Evolutionary conservation across 2,797 vertebrate genomes (phyloP), one percentile per base, ranked within the genome.

Genomic region (Phalloptychus januarius): DNA sequence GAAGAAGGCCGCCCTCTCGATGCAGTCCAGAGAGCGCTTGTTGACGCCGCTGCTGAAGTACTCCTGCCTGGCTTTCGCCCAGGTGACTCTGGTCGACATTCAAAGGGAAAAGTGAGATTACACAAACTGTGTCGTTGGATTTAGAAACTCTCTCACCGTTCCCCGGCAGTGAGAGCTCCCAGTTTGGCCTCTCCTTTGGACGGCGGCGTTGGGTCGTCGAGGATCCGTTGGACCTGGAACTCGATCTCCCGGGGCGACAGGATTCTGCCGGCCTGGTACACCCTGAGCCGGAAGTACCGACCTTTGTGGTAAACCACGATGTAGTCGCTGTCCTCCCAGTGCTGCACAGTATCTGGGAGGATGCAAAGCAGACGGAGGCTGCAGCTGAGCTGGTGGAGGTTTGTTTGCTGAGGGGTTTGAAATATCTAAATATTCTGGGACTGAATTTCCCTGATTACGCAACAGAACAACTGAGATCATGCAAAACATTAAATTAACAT

Each of bases 1-100:
- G n/a, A 98, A 97, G 92, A 98, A 98, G 2, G 97, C 97, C 0
- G 97, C 97, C 84, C 91, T 96, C 86, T 98, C 97, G 7, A 98
- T 95, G 5, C 93, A 93, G 87, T 96, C 96, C 85, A 98, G 85
- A 0, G 97, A 95, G 0, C 90, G 89, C 77, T 93, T 93, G 5
- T 97, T 97, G 79, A 93, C 79, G 25, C 97, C 95, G 0, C 91
- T 92, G 83, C 91, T 92, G 82, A 97, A 97, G 88, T 94, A 96
- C 40, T 92, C 82, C 38, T 77, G 86, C 79, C 97, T 96, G 45
- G 95, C 95, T 84, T 95, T 92, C 45, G 97, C 97, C 97, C 97
- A 98, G 25, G 94, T 91, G 58, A 94, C 88, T 92, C 97, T 98
- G 89, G 18, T 73, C 82, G 75, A 87, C 25, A 36, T 50, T 80